phyloP scores from a whole-genome alignment of 2,797 vertebrate genomes.

The Melanotaenia parkinsoni region DNA sequence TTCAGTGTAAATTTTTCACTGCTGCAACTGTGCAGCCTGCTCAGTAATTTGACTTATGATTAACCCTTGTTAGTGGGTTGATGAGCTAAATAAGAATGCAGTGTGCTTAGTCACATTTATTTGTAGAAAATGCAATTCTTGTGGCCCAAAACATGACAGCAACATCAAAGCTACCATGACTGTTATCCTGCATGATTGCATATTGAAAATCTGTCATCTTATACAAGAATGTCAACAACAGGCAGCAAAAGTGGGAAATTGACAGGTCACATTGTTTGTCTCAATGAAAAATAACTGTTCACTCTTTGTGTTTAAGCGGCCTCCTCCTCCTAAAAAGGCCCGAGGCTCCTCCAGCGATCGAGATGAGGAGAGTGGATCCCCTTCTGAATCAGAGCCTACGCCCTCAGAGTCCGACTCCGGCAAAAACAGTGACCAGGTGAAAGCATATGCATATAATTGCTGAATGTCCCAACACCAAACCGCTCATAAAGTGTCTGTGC shows the following conservation, averaged over 20 bases:
- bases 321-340: slow-evolving; percentile 85
- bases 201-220: background rate
- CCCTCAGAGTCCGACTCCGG: slow-evolving; percentile 92
- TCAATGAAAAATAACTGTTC: background rate
- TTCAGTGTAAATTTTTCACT: background rate
- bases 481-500: background rate
- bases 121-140: background rate
- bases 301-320: slow-evolving; percentile 53
- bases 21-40: background rate
- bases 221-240: background rate
- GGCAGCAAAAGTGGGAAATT: slow-evolving; percentile 2
- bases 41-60: background rate
- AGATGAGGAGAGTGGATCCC: slow-evolving; percentile 87
- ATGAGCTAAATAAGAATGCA: background rate
- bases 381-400: slow-evolving; percentile 91
- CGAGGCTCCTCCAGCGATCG: slow-evolving; percentile 90
- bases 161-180: background rate
- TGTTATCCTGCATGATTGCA: slow-evolving; percentile 1
- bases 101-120: background rate
- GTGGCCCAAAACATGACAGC: background rate
- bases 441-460: background rate
- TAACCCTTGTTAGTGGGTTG: background rate
- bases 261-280: background rate
- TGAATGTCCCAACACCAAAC: background rate
- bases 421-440: slow-evolving; percentile 96